Evolutionary conservation across 1,140 invertebrate genomes (phyloP).

Genomic region (Drosophila neocordata): DNA sequence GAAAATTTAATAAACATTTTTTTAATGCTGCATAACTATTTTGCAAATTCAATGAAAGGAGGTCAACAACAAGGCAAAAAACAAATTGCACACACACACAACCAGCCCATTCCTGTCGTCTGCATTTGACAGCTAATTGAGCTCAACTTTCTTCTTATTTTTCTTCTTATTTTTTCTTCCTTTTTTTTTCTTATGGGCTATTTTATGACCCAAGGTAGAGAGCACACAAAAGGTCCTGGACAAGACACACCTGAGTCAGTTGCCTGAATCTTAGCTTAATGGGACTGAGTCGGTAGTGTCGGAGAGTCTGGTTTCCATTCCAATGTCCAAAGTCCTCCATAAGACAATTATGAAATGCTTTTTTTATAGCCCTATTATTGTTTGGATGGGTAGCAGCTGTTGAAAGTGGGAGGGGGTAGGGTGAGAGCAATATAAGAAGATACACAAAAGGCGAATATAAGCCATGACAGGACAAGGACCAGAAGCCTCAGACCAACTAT

Average conservation of each 20-base stretch:
- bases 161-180: neutral
- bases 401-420: neutral
- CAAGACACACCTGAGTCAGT: conserved; percentile 47
- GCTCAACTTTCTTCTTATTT: conserved; percentile 31
- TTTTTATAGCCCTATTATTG: conserved; percentile 77
- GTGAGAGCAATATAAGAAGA: conserved; percentile 2
- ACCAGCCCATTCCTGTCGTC: conserved; percentile 20
- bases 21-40: conserved; percentile 46
- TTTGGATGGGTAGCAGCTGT: conserved; percentile 5
- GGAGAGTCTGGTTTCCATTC: conserved; percentile 14
- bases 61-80: conserved; percentile 10
- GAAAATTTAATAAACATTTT: conserved; percentile 62
- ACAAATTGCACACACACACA: neutral
- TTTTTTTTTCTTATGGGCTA: conserved; percentile 44
- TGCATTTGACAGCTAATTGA: conserved; percentile 74
- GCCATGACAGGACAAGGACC: neutral
- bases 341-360: conserved; percentile 77
- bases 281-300: neutral
- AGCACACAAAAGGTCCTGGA: conserved; percentile 50
- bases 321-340: conserved; percentile 32
- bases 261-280: neutral
- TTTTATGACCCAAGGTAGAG: conserved; percentile 55
- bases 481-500: neutral
- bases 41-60: conserved; percentile 44
- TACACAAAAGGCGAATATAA: conserved; percentile 8